Evolutionary conservation across 1,140 invertebrate genomes (phyloP).

Genomic region (Pachyrhynchus sulphureomaculatus): DNA sequence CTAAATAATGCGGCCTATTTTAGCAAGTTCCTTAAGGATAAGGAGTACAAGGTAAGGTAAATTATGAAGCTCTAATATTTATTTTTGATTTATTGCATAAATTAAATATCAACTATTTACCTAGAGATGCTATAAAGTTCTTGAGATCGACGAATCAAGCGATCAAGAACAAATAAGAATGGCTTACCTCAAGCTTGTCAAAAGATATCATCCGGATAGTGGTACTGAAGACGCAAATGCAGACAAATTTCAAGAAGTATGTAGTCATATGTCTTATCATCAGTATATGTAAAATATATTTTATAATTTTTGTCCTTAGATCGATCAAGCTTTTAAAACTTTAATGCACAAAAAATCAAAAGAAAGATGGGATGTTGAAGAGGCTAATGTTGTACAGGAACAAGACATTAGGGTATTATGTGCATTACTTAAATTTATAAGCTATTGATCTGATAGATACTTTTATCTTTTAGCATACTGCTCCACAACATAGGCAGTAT

Average conservation of each 20-base stretch:
- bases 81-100: constrained; percentile 1
- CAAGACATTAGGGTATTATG: constrained; percentile 51
- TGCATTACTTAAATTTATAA: too few relatives aligned
- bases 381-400: constrained; percentile 54
- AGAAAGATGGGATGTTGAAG: constrained; percentile 51
- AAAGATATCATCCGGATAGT: constrained; percentile 82
- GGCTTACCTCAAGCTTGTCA: constrained; percentile 74
- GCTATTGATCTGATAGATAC: too few relatives aligned
- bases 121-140: constrained; percentile 65
- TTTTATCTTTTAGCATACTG: constrained; percentile 76
- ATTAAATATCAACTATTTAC: constrained; percentile 25
- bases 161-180: constrained; percentile 70
- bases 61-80: not conserved
- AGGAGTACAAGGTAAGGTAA: constrained; percentile 13
- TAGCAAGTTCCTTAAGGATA: constrained; percentile 1
- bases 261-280: too few relatives aligned
- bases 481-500: constrained; percentile 86
- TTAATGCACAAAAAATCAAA: constrained; percentile 60
- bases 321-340: constrained; percentile 51
- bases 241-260: constrained; percentile 71
- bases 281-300: not conserved
- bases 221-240: constrained; percentile 64
- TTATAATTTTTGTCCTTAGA: constrained; percentile 35
- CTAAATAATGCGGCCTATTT: not conserved
- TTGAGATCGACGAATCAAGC: constrained; percentile 66